Evolutionary conservation across 2,113 vertebrate genomes (phyloP).

Genomic region (Cephalopholis sonnerati): DNA sequence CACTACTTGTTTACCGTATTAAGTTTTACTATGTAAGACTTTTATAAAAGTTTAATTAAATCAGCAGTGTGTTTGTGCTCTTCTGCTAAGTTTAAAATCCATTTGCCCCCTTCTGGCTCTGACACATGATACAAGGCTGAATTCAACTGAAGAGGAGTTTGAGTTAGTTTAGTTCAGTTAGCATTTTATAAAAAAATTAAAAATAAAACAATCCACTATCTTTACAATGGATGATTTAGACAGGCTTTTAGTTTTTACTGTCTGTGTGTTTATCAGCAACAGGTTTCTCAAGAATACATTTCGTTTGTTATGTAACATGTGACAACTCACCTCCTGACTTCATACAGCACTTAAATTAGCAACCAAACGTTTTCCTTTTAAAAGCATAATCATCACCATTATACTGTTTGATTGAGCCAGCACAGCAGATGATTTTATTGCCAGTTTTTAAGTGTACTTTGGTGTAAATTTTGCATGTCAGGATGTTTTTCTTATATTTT

Average conservation of each 20-base stretch:
- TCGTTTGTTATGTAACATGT: constrained; percentile 44
- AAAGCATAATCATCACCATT: background rate
- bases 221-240: background rate
- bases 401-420: background rate
- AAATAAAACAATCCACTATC: background rate
- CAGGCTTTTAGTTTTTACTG: background rate
- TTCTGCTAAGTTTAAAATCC: constrained; percentile 3
- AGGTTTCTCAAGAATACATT: constrained; percentile 8
- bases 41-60: background rate
- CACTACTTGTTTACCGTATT: background rate
- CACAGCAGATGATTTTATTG: background rate
- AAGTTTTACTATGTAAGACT: background rate
- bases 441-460: background rate
- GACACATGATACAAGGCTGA: constrained; percentile 16
- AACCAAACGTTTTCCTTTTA: background rate
- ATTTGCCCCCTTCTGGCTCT: constrained; percentile 18
- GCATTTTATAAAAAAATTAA: background rate
- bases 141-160: background rate
- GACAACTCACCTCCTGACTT: constrained; percentile 11
- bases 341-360: background rate
- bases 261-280: constrained; percentile 35
- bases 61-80: background rate
- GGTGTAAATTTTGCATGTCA: background rate
- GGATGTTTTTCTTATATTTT: background rate
- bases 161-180: background rate